Conservation (phyloP, 2,113 vertebrate species). For the Pangasianodon gigas region DNA sequence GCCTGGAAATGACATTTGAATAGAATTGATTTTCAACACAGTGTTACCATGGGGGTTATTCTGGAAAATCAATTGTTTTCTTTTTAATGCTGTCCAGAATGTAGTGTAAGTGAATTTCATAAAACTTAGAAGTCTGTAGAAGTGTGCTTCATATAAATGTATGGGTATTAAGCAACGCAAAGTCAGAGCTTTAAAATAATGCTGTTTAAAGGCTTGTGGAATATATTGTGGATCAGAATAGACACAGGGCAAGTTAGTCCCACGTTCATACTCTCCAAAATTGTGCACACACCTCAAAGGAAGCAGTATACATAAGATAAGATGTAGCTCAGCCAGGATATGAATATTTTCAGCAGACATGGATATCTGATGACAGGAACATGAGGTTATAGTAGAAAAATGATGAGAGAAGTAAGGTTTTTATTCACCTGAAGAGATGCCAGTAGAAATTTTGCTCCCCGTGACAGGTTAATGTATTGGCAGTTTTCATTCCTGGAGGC, state of each 20-base stretch:
- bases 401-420: constrained; percentile 3
- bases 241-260: not conserved
- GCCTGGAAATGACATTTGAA: constrained; percentile 26
- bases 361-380: constrained; percentile 9
- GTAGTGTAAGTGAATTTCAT: constrained; percentile 6
- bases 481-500: constrained; percentile 2
- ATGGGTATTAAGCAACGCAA: not conserved
- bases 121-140: not conserved
- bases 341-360: not conserved
- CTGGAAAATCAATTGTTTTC: constrained; percentile 5
- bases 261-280: not conserved
- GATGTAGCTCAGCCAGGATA: not conserved
- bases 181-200: not conserved
- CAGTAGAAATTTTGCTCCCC: not conserved
- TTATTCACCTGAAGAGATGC: not conserved
- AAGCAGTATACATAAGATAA: not conserved
- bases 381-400: not conserved
- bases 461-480: not conserved
- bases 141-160: not conserved
- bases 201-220: not conserved
- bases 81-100: constrained; percentile 1
- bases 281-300: not conserved
- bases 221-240: not conserved
- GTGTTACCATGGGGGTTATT: not conserved
- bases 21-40: not conserved